A percentile compares a stretch with the other conserved stretches of the same genome.
These are phyloP conservation scores for Dendrocincla tyrannina DNA, from an alignment of 2,797 vertebrate species.

Conservation along the genomic window DNA sequence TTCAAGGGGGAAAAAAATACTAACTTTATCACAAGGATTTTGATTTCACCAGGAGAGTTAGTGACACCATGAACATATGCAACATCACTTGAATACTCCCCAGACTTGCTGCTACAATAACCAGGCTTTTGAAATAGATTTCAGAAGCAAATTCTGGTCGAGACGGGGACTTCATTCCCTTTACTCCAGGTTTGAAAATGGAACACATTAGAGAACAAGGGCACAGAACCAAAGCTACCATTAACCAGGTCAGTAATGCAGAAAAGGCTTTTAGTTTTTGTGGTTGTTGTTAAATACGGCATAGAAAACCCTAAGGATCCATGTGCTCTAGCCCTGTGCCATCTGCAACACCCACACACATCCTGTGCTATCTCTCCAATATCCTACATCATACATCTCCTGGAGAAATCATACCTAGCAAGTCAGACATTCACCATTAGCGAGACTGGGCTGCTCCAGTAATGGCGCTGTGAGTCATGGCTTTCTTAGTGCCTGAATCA, in stretches of 20 bases:
- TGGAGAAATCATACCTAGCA: background rate
- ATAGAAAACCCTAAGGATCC: background rate
- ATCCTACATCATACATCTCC: background rate
- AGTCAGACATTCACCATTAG: background rate
- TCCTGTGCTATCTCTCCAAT: background rate
- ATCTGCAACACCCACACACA: slow-evolving; percentile 37
- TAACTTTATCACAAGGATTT: background rate
- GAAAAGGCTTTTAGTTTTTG: background rate
- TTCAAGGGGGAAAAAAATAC: background rate
- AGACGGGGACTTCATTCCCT: background rate
- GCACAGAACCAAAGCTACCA: background rate
- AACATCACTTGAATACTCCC: background rate
- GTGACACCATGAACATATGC: background rate
- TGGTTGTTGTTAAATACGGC: background rate
- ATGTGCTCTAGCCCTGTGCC: background rate
- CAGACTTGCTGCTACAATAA: background rate
- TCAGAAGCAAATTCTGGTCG: background rate
- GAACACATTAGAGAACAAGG: background rate
- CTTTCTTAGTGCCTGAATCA: slow-evolving; percentile 6
- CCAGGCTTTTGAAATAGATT: background rate
- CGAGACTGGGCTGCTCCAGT: background rate
- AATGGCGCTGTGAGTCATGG: background rate
- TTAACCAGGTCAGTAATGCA: background rate
- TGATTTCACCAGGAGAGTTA: background rate
- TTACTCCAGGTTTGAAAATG: background rate